phyloP scores from a whole-genome alignment of 2,888 invertebrate genomes.

The Volucella zonaria region DNA sequence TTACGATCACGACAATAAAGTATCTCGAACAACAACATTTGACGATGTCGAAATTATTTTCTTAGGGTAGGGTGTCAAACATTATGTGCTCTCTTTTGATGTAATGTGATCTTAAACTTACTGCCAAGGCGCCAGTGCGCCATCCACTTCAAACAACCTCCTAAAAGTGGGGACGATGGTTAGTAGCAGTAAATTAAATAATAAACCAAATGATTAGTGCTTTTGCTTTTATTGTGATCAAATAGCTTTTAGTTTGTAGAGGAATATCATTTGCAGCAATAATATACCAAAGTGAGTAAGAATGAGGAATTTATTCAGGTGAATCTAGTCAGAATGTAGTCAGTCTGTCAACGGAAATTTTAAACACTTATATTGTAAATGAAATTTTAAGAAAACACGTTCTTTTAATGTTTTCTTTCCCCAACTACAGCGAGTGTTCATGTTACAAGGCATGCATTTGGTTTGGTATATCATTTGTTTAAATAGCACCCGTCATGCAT shows the following conservation, averaged over 20 bases:
- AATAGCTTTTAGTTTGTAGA: too few species aligned
- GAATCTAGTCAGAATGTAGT: conserved; percentile 41
- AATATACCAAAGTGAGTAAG: conserved; percentile 32
- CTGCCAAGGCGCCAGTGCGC: conserved; percentile 53
- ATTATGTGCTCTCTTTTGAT: not conserved
- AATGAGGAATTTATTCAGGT: conserved; percentile 52
- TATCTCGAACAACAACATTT: conserved; percentile 26
- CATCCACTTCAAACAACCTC: not conserved
- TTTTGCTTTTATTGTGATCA: not conserved
- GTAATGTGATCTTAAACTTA: conserved; percentile 34
- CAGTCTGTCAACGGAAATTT: conserved; percentile 26
- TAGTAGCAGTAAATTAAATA: conserved; percentile 3
- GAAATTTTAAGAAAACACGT: conserved; percentile 22
- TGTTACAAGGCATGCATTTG: conserved; percentile 41
- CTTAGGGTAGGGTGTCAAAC: conserved; percentile 1
- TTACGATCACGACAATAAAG: conserved; percentile 64
- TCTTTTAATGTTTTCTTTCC: conserved; percentile 20
- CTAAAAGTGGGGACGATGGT: not conserved
- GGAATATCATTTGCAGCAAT: conserved; percentile 2
- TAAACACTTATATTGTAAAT: conserved; percentile 6
- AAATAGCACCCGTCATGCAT: conserved; percentile 56
- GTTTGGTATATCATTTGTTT: conserved; percentile 43
- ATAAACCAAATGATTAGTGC: conserved; percentile 13
- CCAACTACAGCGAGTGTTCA: conserved; percentile 16
- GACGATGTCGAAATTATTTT: conserved; percentile 29